Evolutionary conservation across 2,888 invertebrate species (phyloP), one percentile per base, ranked within the genome.

Genomic region (Leptinotarsa juncta): DNA sequence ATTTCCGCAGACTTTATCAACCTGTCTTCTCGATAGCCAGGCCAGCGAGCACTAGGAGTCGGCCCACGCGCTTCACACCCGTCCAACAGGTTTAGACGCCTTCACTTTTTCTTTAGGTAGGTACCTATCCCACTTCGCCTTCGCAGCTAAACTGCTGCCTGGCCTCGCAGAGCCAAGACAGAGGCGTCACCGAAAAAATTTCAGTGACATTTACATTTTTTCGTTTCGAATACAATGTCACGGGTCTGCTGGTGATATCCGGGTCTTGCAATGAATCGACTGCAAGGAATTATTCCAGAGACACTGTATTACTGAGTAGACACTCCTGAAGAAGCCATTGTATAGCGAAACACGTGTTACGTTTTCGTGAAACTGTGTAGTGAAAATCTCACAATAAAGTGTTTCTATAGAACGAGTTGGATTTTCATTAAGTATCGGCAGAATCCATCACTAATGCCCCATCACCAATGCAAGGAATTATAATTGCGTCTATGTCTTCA

Each of bases 1-100:
- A 81, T 80, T 82, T 82, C 82, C 82, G 81, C 81, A 78, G 82
- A 79, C 78, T 74, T 76, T 72, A 72, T 79, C 79, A 78, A 82
- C 82, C 81, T 83, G 82, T 82, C 82, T 80, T 78, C 80, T 75
- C 77, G 75, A 79, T 76, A 78, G 77, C 74, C 75, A 67, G 72
- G 70, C 78, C 73, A 65, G 74, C 78, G 78, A 78, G 84, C 84
- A 84, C 86, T 86, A 85, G 86, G 85, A 87, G 87, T 84, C 87
- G 84, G 83, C 87, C 88, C 87, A 87, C 87, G 87, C 87, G 85
- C 26, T 23, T 85, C 85, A 87, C 88, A 88, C 88, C 86, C 84
- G 88, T 88, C 85, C 87, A 87, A 88, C 88, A 87, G 88, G 88
- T 88, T 88, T 88, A 84, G 86, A 88, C 88, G 87, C 88, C 88